A percentile compares a stretch with the other conserved stretches of the same genome.
Conservation (phyloP, 2,888 invertebrate genomes). For the Orgyia antiqua region DNA sequence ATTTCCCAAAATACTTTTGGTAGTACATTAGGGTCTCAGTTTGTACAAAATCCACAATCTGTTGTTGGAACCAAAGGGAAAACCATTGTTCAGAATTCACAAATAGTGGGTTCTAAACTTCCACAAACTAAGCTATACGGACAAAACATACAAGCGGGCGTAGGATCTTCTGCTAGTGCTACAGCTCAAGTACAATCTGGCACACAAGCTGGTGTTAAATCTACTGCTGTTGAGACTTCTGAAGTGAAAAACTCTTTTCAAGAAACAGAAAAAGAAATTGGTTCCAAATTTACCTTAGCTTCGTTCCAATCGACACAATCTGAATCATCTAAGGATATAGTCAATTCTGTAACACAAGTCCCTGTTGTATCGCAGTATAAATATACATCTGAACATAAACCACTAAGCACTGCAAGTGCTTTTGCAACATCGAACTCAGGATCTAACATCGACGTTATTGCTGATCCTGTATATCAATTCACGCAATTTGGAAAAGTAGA, state of each 20-base stretch:
- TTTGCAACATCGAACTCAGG: slow-evolving; percentile 10
- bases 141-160: not conserved
- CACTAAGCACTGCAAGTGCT: slow-evolving; percentile 8
- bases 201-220: no score
- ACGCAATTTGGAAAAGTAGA: slow-evolving; percentile 14
- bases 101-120: no score
- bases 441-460: no score
- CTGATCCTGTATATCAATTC: slow-evolving; percentile 10
- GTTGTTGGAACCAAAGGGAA: not conserved
- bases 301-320: no score
- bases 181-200: slow-evolving; percentile 10
- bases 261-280: no score
- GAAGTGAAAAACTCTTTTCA: no score
- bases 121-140: not conserved
- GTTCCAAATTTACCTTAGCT: no score
- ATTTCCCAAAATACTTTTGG: slow-evolving; percentile 1
- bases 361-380: not conserved
- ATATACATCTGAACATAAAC: slow-evolving; percentile 5
- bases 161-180: not conserved
- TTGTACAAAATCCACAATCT: not conserved
- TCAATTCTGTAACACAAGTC: no score
- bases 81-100: not conserved
- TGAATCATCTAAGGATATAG: no score
- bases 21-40: slow-evolving; percentile 1
- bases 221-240: no score